Evolutionary conservation across 2,888 invertebrate genomes (phyloP).

Genomic region (Dasypogon diadema): DNA sequence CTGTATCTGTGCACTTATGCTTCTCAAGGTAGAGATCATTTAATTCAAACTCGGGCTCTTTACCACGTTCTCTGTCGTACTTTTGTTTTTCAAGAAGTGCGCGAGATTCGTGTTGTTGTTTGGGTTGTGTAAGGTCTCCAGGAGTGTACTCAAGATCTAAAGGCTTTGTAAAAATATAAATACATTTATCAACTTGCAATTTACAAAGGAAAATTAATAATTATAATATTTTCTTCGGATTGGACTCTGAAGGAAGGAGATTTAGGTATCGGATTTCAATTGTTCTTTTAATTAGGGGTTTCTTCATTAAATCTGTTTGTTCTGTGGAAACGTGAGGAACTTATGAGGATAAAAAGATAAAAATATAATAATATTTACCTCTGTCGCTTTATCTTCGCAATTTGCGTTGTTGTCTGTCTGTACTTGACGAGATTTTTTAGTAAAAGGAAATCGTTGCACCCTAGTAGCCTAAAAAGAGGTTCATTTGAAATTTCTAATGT

Average conservation of each 20-base stretch:
- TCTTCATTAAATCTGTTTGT: too few relatives aligned
- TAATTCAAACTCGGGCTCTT: conserved; percentile 61
- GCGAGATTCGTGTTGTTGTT: conserved; percentile 67
- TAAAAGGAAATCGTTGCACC: conserved; percentile 7
- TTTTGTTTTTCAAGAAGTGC: conserved; percentile 63
- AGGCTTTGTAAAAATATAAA: conserved; percentile 57
- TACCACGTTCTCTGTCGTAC: conserved; percentile 59
- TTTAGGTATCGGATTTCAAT: too few relatives aligned
- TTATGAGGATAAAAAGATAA: not conserved
- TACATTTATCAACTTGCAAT: not conserved
- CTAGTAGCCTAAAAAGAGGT: conserved; percentile 6
- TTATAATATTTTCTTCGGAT: not conserved
- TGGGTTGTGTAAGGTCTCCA: conserved; percentile 70
- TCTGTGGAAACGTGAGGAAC: too few relatives aligned
- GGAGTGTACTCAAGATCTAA: conserved; percentile 68
- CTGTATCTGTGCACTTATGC: conserved; percentile 57
- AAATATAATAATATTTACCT: conserved; percentile 9
- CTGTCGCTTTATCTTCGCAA: not conserved
- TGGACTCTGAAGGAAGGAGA: too few relatives aligned
- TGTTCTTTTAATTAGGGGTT: too few relatives aligned
- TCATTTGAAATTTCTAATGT: not conserved
- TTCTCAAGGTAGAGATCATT: conserved; percentile 63
- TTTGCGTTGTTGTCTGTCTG: not conserved
- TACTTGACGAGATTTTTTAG: not conserved
- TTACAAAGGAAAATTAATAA: too few relatives aligned